These are phyloP conservation scores for Hylia prasina DNA, from an alignment of 2,113 vertebrate genomes.

Conservation along the genomic window DNA sequence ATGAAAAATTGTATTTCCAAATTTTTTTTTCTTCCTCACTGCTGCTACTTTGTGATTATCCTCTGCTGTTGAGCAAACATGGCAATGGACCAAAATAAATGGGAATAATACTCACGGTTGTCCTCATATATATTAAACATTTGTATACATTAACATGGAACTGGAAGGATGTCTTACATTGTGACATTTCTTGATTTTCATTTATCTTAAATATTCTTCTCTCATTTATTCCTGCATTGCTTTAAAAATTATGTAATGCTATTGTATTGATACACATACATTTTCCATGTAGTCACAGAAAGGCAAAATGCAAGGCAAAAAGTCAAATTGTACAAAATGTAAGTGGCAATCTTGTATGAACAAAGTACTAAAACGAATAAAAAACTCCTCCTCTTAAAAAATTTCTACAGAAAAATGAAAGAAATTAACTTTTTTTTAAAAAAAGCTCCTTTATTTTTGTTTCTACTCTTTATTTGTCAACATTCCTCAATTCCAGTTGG, in stretches of 20 bases:
- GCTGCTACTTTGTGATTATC: not conserved
- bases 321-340: not conserved
- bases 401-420: not conserved
- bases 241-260: not conserved
- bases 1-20: not conserved
- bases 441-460: not conserved
- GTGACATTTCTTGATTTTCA: not conserved
- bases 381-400: accelerated
- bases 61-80: not conserved
- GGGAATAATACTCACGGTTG: not conserved
- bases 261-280: not conserved
- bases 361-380: not conserved
- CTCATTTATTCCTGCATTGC: not conserved
- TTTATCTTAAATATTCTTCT: not conserved
- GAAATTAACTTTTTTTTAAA: not conserved
- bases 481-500: not conserved
- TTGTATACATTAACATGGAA: not conserved
- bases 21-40: not conserved
- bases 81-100: not conserved
- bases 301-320: not conserved
- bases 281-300: not conserved
- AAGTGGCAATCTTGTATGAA: not conserved
- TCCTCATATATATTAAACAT: not conserved
- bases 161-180: not conserved
- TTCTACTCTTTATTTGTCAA: not conserved